These are phyloP conservation scores for Agonopterix alstromeriana DNA, from an alignment of 2,888 invertebrate species.

Conservation along the genomic window DNA sequence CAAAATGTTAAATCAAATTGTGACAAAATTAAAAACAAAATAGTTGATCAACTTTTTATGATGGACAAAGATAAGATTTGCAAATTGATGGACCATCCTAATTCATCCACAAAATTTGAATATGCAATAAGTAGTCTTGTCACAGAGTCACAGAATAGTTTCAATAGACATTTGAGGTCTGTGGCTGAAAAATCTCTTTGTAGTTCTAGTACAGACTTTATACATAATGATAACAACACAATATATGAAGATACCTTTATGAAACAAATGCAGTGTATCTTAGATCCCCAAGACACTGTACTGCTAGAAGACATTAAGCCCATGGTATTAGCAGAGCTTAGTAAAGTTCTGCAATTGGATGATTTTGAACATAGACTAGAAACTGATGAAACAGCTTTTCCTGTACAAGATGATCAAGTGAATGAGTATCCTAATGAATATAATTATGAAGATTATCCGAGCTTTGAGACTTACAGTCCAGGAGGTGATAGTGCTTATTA, in stretches of 20 bases:
- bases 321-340: conserved; percentile 76
- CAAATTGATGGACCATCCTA: conserved; percentile 67
- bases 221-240: conserved; percentile 78
- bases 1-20: conserved; percentile 44
- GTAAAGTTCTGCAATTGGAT: conserved; percentile 70
- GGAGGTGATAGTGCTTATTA: conserved; percentile 14
- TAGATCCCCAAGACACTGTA: conserved; percentile 76
- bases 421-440: conserved; percentile 15
- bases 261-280: conserved; percentile 79
- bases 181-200: conserved; percentile 65
- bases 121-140: conserved; percentile 68
- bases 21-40: conserved; percentile 66
- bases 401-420: conserved; percentile 8
- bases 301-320: conserved; percentile 77
- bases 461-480: conserved; percentile 1
- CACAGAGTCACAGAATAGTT: conserved; percentile 68
- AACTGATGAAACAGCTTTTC: conserved; percentile 21
- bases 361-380: conserved; percentile 43
- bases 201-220: conserved; percentile 59
- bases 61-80: conserved; percentile 70
- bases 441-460: conserved; percentile 19
- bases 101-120: conserved; percentile 70
- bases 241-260: conserved; percentile 86
- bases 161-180: conserved; percentile 59
- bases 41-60: conserved; percentile 67